Base-by-base conservation (phyloP, 2,113 vertebrate genomes). In the Zingel zingel region DNA sequence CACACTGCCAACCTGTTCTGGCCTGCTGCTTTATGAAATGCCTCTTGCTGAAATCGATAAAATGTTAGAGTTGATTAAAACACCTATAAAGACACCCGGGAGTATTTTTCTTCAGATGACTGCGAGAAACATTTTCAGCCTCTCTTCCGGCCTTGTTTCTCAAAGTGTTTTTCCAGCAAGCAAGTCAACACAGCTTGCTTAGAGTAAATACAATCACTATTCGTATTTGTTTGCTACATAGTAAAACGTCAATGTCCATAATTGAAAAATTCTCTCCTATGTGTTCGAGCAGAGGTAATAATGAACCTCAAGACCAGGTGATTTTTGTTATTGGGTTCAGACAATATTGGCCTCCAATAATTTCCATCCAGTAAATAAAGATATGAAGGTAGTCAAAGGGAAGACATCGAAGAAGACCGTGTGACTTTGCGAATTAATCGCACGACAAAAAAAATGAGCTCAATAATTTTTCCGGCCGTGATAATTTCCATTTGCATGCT, bases 31-130 rank as follows among this genome's bases (percentile, higher is more conserved):
- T 94, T 91, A 91, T 92, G 91, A 94, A 94, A 92, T 86, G 88
- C 86, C 87, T 90, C 82, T 91, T 82, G 85, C 85, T 70, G 81
- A 78, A 91, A 93, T 94, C 92, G 50, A 93, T 94, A 91, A 94
- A 88, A 91, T 92, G 91, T 91, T 91, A 54, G 90, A 91, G 74
- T 92, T 92, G 91, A 94, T 94, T 94, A 92, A 93, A 92, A 93
- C 90, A 91, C 85, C 88, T 87, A 91, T 92, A 89, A 92, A 88
- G 88, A 88, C 91, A 83, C 92, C 80, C 61, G 2, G 48, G 89
- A 86, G 91, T 72, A 63, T 86, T 83, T 88, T 68, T 86, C 84
- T 61, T 72, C 65, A 82, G 79, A 88, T 14, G 21, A 81, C 78
- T 69, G 78, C 8, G n/a, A 68, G 74, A 78, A 80, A 80, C 73